Evolutionary conservation across 64 coral and sea anemone genomes (phyloP).

Genomic region (Montipora sp.): DNA sequence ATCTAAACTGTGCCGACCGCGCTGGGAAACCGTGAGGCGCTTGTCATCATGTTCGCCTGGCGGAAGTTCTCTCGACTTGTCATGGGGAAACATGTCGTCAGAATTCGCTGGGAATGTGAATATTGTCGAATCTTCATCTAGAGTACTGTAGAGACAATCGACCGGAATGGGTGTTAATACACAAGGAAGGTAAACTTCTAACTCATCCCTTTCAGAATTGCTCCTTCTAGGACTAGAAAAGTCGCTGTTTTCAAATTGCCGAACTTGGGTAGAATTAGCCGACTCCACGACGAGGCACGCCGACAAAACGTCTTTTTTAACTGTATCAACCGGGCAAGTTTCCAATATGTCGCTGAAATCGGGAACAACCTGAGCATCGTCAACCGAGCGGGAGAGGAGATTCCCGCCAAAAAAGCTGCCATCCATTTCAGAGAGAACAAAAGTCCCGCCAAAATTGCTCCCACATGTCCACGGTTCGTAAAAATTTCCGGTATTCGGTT

Average conservation of each 20-base stretch:
- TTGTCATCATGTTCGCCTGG: neutral
- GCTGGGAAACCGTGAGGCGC: neutral
- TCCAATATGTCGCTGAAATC: slow-evolving; percentile 33
- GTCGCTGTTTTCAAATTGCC: neutral
- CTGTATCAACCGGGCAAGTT: neutral
- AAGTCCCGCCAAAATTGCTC: slow-evolving; percentile 41
- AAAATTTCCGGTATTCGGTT: slow-evolving; percentile 18
- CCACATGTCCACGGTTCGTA: slow-evolving; percentile 10
- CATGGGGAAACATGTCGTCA: neutral
- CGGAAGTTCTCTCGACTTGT: neutral
- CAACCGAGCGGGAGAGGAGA: neutral
- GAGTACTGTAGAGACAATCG: slow-evolving; percentile 29
- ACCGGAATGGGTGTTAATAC: slow-evolving; percentile 36
- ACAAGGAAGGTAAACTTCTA: slow-evolving; percentile 46
- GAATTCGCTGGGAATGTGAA: slow-evolving; percentile 27
- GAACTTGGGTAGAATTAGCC: neutral
- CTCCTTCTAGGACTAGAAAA: neutral
- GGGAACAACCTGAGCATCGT: slow-evolving; percentile 42
- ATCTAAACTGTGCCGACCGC: neutral
- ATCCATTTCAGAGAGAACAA: slow-evolving; percentile 24
- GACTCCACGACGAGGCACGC: neutral
- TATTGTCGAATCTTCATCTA: slow-evolving; percentile 1
- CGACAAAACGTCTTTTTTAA: neutral
- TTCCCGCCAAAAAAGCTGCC: slow-evolving; percentile 35
- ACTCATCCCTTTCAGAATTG: slow-evolving; percentile 24